Evolutionary conservation across 1,140 invertebrate species (phyloP), one percentile per base, ranked within the genome.

Genomic region (Megalonaias nervosa): DNA sequence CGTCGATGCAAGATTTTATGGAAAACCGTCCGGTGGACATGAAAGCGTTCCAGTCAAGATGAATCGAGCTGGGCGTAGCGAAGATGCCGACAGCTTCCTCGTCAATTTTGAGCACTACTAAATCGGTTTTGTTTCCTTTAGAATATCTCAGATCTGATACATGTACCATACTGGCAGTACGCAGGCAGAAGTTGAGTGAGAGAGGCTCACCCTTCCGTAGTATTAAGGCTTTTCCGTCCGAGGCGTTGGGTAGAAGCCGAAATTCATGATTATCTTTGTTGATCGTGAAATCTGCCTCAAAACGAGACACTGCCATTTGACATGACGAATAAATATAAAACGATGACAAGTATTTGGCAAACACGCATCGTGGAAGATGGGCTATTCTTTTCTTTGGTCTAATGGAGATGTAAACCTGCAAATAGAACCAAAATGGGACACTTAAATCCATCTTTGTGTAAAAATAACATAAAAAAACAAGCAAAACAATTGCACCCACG

Each of bases 121-220:
- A n/a, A 38, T 74, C 76, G 57, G 71, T 78, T 13, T 62, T 62
- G 59, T 78, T 78, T 1, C 76, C 67, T 64, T 78, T 78, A 2
- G 76, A 78, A 65, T 69, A 78, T 31, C 71, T 66, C 57, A 78
- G 73, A 65, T 78, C 76, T 17, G 21, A 56, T 14, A 78, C 48
- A 4, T 23, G 65, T 6, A 78, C 66, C 11, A 19, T n/a, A 16
- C 66, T 55, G 17, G 58, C 12, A 11, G 19, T 23, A 11, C 76
- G 70, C 4, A 78, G 71, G 64, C 71, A 78, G 59, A 78, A 78
- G 26, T 78, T 78, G 3, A 73, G 17, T 12, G 66, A 48, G 17
- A 78, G 58, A 17, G 5, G 67, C 31, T 78, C 68, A 2, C 64
- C n/a, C 16, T 66, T 66, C 23, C 74, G 59, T 19, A 78, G 66